Evolutionary conservation across 2,113 vertebrate species (phyloP).

Genomic region (Xenus cinereus): DNA sequence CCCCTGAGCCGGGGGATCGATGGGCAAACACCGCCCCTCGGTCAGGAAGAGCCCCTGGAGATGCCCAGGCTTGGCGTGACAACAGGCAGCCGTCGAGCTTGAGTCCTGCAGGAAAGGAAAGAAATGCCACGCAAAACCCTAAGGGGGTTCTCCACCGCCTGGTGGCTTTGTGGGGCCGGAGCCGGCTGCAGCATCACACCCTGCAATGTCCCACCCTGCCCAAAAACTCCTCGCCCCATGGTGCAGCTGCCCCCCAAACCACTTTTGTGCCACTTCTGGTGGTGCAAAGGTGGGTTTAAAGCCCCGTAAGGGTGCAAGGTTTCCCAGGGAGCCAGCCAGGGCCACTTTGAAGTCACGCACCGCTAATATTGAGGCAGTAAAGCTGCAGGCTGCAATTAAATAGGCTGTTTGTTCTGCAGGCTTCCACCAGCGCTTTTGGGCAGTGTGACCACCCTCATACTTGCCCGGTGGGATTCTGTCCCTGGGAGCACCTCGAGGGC

Average conservation of each 20-base stretch:
- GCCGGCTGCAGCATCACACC: not conserved
- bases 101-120: not conserved
- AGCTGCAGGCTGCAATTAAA: not conserved
- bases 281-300: not conserved
- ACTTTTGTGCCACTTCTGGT: rapidly evolving
- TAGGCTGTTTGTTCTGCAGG: not conserved
- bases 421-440: not conserved
- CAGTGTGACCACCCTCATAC: not conserved
- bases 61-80: rapidly evolving
- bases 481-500: not conserved
- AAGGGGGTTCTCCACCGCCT: not conserved
- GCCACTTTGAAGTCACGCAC: rapidly evolving
- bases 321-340: not conserved
- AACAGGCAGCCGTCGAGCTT: not conserved
- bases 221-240: rapidly evolving
- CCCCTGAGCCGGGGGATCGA: rapidly evolving
- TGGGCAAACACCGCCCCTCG: not conserved
- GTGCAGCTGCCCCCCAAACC: not conserved
- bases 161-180: not conserved
- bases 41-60: not conserved
- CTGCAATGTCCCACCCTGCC: rapidly evolving
- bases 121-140: not conserved
- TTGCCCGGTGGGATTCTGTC: not conserved
- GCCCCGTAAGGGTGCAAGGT: not conserved
- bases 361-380: not conserved